Evolutionary conservation across 2,797 vertebrate species (phyloP).

Genomic region (Furcifer pardalis): DNA sequence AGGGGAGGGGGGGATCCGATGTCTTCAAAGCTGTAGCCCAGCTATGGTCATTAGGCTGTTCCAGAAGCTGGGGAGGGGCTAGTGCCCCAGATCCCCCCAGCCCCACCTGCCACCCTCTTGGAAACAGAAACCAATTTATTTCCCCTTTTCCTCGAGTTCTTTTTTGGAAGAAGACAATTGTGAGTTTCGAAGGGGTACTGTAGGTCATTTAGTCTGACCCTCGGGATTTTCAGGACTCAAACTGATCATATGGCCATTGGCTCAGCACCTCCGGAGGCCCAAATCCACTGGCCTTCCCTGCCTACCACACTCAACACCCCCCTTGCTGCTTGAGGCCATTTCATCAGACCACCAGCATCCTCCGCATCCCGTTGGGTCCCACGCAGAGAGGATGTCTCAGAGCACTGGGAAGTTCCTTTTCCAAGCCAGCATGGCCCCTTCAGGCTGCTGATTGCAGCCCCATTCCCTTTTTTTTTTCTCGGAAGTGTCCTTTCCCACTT

Average conservation of each 20-base stretch:
- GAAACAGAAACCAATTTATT: not conserved
- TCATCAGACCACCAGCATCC: too few species aligned
- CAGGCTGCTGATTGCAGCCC: too few species aligned
- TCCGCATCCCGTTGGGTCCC: too few species aligned
- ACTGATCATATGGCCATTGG: not conserved
- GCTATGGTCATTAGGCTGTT: slow-evolving; percentile 59
- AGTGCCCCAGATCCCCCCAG: too few species aligned
- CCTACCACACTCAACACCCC: not conserved
- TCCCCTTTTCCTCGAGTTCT: too few species aligned
- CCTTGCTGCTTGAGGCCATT: not conserved
- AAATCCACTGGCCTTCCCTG: not conserved
- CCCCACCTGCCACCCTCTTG: not conserved
- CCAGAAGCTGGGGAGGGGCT: too few species aligned
- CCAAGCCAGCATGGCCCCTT: not conserved
- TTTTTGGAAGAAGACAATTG: not conserved
- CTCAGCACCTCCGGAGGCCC: too few species aligned
- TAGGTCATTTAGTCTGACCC: not conserved
- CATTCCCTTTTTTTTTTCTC: too few species aligned
- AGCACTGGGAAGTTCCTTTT: too few species aligned
- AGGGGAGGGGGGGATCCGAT: slow-evolving; percentile 43
- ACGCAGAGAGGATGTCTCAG: not conserved
- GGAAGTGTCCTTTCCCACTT: too few species aligned
- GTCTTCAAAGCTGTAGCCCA: slow-evolving; percentile 56
- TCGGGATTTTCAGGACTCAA: not conserved
- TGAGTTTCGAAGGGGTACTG: not conserved